Percentiles rank a stretch among this genome's conserved stretches.
phyloP scores from a whole-genome alignment of 2,113 vertebrate genomes.

The Alligator mississippiensis region DNA sequence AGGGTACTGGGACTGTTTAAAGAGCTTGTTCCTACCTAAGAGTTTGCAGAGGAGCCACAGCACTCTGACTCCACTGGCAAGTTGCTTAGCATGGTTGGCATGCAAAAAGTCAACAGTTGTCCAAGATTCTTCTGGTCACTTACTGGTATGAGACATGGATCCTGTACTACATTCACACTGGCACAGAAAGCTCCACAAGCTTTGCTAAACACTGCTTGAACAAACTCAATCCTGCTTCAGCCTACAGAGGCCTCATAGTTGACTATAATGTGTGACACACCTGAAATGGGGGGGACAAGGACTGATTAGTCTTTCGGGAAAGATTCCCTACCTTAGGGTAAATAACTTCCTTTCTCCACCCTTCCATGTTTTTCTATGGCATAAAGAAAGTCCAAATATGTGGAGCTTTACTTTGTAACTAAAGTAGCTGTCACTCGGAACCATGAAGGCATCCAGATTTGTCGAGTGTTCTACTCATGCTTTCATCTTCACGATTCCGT shows the following conservation, averaged over 20 bases:
- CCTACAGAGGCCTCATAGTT: neutral
- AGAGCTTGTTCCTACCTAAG: neutral
- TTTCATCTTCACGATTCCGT: neutral
- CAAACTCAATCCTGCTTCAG: neutral
- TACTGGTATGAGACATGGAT: neutral
- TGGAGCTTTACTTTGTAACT: too few relatives aligned
- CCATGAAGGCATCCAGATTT: too few relatives aligned
- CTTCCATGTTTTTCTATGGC: neutral
- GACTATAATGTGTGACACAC: neutral
- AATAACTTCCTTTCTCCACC: neutral
- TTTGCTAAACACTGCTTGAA: neutral
- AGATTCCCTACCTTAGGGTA: neutral
- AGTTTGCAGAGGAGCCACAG: accelerated
- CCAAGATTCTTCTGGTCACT: neutral
- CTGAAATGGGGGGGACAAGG: neutral
- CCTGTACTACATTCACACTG: neutral
- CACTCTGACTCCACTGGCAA: neutral
- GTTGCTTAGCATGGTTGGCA: accelerated
- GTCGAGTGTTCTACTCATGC: neutral
- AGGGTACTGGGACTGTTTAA: neutral
- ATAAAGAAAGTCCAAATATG: neutral
- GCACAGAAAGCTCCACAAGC: accelerated
- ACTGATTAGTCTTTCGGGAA: accelerated
- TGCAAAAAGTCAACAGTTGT: too few relatives aligned
- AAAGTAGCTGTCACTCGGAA: neutral